A percentile compares a stretch with the other conserved stretches of the same genome.
phyloP scores from a whole-genome alignment of 1,140 invertebrate species.

The Pinna nobilis region DNA sequence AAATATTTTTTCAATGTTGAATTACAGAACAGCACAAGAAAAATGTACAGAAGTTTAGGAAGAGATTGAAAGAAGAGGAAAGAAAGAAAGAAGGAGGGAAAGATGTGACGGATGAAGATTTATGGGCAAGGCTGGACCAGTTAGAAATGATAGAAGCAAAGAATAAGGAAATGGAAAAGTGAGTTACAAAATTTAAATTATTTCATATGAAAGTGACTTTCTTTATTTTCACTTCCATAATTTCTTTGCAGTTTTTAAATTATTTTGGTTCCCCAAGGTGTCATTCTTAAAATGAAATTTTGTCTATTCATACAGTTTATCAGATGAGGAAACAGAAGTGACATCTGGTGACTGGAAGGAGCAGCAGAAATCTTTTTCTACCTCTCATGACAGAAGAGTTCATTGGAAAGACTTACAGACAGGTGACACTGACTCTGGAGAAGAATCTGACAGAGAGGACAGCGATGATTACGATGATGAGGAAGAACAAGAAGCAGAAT shows the following conservation, averaged over 20 bases:
- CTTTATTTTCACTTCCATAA: not conserved
- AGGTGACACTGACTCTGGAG: slow-evolving; percentile 14
- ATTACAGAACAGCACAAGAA: slow-evolving; percentile 43
- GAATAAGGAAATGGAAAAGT: slow-evolving; percentile 37
- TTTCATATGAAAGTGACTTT: not conserved
- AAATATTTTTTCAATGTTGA: not conserved
- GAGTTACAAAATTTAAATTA: not conserved
- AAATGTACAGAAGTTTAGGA: slow-evolving; percentile 24
- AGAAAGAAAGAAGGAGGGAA: not conserved
- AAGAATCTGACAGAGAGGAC: slow-evolving; percentile 20
- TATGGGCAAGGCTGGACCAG: slow-evolving; percentile 41
- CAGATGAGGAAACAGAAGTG: not conserved
- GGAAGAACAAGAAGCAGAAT: slow-evolving; percentile 1
- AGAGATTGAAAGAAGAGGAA: slow-evolving; percentile 19
- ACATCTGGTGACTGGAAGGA: not conserved
- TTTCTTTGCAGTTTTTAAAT: slow-evolving; percentile 11
- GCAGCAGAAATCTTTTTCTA: not conserved
- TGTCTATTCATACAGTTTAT: not conserved
- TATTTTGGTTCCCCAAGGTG: slow-evolving; percentile 9
- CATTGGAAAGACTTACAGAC: slow-evolving; percentile 6
- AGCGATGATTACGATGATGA: slow-evolving; percentile 20
- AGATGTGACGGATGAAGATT: slow-evolving; percentile 33
- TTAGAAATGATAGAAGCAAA: slow-evolving; percentile 41
- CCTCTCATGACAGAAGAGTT: not conserved
- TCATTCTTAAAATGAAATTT: slow-evolving; percentile 5